Percentiles rank a stretch among this genome's conserved stretches.
Evolutionary conservation across 2,888 invertebrate genomes (phyloP).

Genomic region (Luperina testacea): DNA sequence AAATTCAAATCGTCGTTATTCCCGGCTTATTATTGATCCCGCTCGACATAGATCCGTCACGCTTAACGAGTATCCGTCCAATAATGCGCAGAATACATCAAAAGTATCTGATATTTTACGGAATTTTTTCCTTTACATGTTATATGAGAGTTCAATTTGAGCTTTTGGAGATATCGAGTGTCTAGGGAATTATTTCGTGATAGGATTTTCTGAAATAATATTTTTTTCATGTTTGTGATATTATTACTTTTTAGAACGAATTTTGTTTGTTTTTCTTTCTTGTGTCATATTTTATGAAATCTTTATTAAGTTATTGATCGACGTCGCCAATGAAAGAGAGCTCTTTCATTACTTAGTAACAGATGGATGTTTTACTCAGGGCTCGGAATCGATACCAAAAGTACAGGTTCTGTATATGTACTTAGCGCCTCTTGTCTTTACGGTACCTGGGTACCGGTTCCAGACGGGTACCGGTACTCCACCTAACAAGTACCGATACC

Average conservation of each 20-base stretch:
- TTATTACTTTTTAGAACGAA: constrained; percentile 32
- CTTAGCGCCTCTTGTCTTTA: background rate
- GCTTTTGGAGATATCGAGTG: constrained; percentile 37
- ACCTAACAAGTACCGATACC: background rate
- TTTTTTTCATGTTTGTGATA: constrained; percentile 44
- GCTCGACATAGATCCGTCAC: constrained; percentile 53
- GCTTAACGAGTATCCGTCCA: constrained; percentile 58
- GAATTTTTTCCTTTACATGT: constrained; percentile 45
- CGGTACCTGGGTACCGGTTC: background rate
- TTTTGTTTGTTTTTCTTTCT: constrained; percentile 15
- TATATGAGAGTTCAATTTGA: constrained; percentile 42
- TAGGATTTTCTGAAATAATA: constrained; percentile 41
- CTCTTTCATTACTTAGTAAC: background rate
- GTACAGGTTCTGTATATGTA: background rate
- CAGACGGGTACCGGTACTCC: background rate
- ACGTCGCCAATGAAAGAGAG: background rate
- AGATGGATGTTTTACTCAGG: background rate
- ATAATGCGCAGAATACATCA: constrained; percentile 60
- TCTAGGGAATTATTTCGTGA: constrained; percentile 46
- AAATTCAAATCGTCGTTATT: constrained; percentile 20
- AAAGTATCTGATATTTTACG: constrained; percentile 50
- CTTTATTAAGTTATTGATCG: background rate
- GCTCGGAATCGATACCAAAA: too few relatives aligned
- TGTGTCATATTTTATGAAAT: background rate
- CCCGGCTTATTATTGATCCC: constrained; percentile 39